Percentiles rank a stretch among this genome's conserved stretches.
Evolutionary conservation across 2,113 vertebrate species (phyloP).

Genomic region (Ciconia maguari): DNA sequence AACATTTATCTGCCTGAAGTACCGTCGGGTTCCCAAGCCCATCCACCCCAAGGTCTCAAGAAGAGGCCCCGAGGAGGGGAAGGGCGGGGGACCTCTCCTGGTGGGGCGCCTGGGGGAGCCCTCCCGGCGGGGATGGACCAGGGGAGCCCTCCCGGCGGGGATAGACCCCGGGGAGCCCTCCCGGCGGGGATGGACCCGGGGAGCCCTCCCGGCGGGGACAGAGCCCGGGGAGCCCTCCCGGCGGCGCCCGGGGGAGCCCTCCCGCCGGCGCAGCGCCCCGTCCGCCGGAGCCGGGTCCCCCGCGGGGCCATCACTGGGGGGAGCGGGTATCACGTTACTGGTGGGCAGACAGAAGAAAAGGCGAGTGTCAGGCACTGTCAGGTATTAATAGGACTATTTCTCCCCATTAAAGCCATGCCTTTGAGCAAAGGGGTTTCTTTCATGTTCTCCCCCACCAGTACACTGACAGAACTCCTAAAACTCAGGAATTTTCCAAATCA

Average conservation of each 20-base stretch:
- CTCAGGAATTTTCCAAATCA: constrained; percentile 68
- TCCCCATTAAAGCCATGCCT: constrained; percentile 65
- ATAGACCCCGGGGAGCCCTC: not conserved
- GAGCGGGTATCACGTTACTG: not conserved
- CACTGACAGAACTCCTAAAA: constrained; percentile 62
- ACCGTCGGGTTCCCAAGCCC: rapidly evolving
- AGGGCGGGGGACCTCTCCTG: rapidly evolving
- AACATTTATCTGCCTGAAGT: not conserved
- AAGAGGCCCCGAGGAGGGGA: not conserved
- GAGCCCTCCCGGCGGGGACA: not conserved
- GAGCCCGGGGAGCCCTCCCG: not conserved
- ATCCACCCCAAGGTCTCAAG: not conserved
- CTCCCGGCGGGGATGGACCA: not conserved
- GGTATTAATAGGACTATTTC: constrained; percentile 50
- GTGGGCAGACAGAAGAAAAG: constrained; percentile 59
- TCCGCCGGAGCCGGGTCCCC: not conserved
- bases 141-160: not conserved
- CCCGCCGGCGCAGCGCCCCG: rapidly evolving
- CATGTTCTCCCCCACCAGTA: constrained; percentile 46
- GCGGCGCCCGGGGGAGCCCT: not conserved
- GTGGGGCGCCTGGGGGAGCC: no score
- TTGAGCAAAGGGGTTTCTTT: constrained; percentile 68
- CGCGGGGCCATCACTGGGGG: not conserved
- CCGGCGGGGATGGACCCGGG: not conserved
- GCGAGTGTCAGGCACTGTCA: not conserved